phyloP scores from a whole-genome alignment of 2,797 vertebrate species.

The Sebastes dallii region DNA sequence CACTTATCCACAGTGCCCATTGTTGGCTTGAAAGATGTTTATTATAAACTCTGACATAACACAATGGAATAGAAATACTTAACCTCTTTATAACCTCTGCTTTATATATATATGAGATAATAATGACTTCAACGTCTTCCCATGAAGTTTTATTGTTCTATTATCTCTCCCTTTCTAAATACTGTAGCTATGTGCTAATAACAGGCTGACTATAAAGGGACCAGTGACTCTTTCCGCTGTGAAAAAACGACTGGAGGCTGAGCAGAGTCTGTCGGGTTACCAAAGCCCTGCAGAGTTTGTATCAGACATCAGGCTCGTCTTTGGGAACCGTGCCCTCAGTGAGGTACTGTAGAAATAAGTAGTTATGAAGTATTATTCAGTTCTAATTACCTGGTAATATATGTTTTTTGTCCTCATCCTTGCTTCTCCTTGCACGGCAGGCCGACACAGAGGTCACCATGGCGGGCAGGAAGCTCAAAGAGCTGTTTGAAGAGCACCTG shows the following conservation, averaged over 20 bases:
- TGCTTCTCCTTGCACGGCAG: slow-evolving; percentile 55
- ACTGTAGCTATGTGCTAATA: slow-evolving; percentile 73
- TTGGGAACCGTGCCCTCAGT: slow-evolving; percentile 84
- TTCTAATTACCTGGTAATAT: not conserved
- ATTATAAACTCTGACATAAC: not conserved
- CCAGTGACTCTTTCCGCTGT: slow-evolving; percentile 86
- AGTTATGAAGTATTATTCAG: not conserved
- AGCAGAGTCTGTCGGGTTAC: slow-evolving; percentile 79
- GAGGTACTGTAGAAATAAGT: slow-evolving; percentile 73
- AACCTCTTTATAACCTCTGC: not conserved
- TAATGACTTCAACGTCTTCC: not conserved
- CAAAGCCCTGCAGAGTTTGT: slow-evolving; percentile 86
- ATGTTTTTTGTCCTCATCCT: not conserved
- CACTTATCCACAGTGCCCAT: not conserved
- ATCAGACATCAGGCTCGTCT: slow-evolving; percentile 86
- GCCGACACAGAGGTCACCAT: slow-evolving; percentile 81
- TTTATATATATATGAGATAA: not conserved
- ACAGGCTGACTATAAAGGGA: slow-evolving; percentile 84
- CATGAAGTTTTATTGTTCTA: slow-evolving; percentile 17
- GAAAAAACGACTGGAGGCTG: slow-evolving; percentile 83
- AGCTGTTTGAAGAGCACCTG: slow-evolving; percentile 85
- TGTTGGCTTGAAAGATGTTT: not conserved
- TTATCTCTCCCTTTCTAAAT: slow-evolving; percentile 51
- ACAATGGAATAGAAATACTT: not conserved
- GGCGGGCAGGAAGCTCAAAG: slow-evolving; percentile 80